Evolutionary conservation across 2,113 vertebrate species (phyloP).

Genomic region (Oreochromis aureus): DNA sequence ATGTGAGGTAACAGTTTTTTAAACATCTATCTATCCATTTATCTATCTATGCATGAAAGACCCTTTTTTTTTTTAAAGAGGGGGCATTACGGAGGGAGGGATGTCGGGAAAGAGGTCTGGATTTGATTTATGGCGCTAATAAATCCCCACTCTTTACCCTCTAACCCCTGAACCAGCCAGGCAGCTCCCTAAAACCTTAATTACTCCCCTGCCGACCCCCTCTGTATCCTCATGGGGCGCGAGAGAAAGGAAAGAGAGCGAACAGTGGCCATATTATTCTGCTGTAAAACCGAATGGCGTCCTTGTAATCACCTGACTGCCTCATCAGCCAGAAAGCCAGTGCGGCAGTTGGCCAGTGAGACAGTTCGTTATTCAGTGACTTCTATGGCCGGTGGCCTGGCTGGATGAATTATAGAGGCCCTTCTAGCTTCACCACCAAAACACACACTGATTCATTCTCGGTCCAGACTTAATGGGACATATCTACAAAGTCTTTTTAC

Average conservation of each 20-base stretch:
- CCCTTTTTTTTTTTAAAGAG: background rate
- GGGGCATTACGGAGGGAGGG: background rate
- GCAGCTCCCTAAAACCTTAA: slow-evolving; percentile 70
- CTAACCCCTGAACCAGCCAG: slow-evolving; percentile 66
- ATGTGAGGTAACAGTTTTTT: background rate
- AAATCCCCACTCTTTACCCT: slow-evolving; percentile 75
- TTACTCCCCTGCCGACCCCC: slow-evolving; percentile 54
- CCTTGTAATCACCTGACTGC: slow-evolving; percentile 58
- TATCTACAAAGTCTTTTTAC: background rate
- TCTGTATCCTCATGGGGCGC: slow-evolving; percentile 27
- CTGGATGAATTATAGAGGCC: slow-evolving; percentile 14
- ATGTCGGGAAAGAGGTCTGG: slow-evolving; percentile 34
- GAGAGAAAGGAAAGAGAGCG: slow-evolving; percentile 27
- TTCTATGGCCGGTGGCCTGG: background rate
- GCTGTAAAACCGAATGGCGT: slow-evolving; percentile 60
- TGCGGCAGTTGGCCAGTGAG: slow-evolving; percentile 10
- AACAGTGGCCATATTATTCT: slow-evolving; percentile 61
- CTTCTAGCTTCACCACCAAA: background rate
- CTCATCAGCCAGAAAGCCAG: slow-evolving; percentile 21
- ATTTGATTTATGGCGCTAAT: slow-evolving; percentile 71
- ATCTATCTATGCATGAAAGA: background rate
- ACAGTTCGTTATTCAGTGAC: slow-evolving; percentile 23
- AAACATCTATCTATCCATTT: background rate
- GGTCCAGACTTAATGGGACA: background rate
- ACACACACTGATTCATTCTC: background rate